Conservation (phyloP, 2,113 vertebrate species). For the Microtus pennsylvanicus region DNA sequence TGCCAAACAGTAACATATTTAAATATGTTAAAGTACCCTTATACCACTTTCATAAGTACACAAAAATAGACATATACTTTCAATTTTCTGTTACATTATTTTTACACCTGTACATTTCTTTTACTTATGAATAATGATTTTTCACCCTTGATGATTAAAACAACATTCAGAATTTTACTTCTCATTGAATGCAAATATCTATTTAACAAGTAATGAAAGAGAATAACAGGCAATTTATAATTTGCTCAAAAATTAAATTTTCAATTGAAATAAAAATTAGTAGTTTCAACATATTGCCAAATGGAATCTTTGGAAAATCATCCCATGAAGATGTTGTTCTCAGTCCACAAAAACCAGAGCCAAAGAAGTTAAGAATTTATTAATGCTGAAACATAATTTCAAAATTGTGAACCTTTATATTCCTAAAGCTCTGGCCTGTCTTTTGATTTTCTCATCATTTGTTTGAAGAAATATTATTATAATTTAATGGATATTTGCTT, state of each 20-base stretch:
- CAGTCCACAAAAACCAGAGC: background rate
- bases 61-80: background rate
- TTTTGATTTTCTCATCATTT: background rate
- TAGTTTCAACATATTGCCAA: background rate
- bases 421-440: background rate
- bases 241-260: background rate
- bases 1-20: background rate
- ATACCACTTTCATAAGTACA: background rate
- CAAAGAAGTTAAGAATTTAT: background rate
- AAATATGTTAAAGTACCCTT: background rate
- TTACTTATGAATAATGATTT: background rate
- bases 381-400: background rate
- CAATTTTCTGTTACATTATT: background rate
- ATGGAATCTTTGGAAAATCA: background rate
- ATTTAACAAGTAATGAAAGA: background rate
- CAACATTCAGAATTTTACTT: background rate
- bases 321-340: background rate
- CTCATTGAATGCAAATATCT: background rate
- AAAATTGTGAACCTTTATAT: background rate
- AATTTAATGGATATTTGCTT: background rate
- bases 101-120: background rate
- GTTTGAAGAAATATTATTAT: background rate
- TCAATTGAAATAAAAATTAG: background rate
- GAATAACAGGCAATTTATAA: background rate
- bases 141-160: background rate